Conservation (phyloP, 2,113 vertebrate species). For the Dromas ardeola region DNA sequence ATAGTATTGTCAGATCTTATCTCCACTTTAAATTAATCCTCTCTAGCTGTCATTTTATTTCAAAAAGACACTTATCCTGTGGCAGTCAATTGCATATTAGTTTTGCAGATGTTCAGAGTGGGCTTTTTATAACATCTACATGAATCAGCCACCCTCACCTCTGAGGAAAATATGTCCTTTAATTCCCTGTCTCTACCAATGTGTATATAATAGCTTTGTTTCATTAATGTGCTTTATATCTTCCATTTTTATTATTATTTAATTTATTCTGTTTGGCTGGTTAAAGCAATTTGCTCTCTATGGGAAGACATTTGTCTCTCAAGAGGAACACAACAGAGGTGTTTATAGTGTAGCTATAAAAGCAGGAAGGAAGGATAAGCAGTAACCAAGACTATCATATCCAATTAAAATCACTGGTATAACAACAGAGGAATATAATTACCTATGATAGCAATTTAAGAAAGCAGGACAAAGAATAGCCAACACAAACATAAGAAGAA, state of each 20-base stretch:
- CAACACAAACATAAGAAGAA: neutral
- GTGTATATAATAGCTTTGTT: neutral
- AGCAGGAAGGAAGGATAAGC: neutral
- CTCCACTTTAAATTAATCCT: constrained; percentile 8
- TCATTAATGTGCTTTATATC: neutral
- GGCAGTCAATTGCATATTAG: neutral
- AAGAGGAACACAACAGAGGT: neutral
- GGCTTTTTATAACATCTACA: neutral
- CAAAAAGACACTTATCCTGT: neutral
- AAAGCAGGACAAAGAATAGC: neutral
- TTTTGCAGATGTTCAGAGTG: constrained; percentile 15
- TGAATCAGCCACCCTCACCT: neutral
- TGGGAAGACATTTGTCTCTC: constrained; percentile 3
- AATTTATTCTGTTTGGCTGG: neutral
- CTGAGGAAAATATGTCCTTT: neutral
- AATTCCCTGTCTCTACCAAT: neutral
- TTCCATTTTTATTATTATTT: neutral
- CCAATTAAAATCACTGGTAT: neutral
- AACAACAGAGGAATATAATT: constrained; percentile 15
- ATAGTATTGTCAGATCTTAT: constrained; percentile 24
- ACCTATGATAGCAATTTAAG: neutral
- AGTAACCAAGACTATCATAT: neutral
- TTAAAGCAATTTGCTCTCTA: constrained; percentile 2
- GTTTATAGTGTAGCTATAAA: constrained; percentile 13
- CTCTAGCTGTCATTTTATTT: constrained; percentile 28